Base-by-base conservation (phyloP, 1,140 invertebrate species). In the Lordiphosa collinella region DNA sequence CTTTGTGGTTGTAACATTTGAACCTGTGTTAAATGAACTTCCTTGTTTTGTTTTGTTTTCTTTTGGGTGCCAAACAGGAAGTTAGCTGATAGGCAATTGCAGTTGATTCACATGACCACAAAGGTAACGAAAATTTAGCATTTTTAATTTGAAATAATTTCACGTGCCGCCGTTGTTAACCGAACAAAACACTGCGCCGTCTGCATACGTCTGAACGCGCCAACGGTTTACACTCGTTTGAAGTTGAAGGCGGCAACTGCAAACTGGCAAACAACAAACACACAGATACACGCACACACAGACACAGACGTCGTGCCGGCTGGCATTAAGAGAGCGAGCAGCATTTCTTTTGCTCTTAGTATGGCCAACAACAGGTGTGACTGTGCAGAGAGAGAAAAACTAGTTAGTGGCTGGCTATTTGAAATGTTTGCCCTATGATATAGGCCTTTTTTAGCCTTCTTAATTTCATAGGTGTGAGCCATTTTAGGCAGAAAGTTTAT, bases 61-160 rank as follows among this genome's bases (percentile, higher is more conserved):
- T 57, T 40, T 35, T 37, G 12, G 2, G 9, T 55, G 46, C 43
- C 16, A 18, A 51, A 43, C 58, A 63, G 53, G 53, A 66, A 66
- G 55, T 31, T 50, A 14, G 25, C 49, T 29, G 29, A 46, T 47
- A 54, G 70, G 51, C 25, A 64, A 55, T 57, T 70, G 58, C 40
- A 80, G 74, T 69, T 37, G 65, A 80, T 74, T 82, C 48, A 82
- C 65, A 80, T 67, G 62, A 64, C 73, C 72, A 55, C 59, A 64
- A 74, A 58, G 63, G 58, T 58, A 64, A 40, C 60, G 65, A 82
- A 53, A 82, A 76, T 69, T 78, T 63, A 64, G 56, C 74, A 79
- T 79, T 67, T 57, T 78, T 66, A 43, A 66, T 71, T 75, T 65
- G 57, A 66, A 50, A 73, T 64, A 54, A 73, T 61, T 34, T 55